Evolutionary conservation across 2,888 invertebrate genomes (phyloP).

Genomic region (Ichneumoninae sp.): DNA sequence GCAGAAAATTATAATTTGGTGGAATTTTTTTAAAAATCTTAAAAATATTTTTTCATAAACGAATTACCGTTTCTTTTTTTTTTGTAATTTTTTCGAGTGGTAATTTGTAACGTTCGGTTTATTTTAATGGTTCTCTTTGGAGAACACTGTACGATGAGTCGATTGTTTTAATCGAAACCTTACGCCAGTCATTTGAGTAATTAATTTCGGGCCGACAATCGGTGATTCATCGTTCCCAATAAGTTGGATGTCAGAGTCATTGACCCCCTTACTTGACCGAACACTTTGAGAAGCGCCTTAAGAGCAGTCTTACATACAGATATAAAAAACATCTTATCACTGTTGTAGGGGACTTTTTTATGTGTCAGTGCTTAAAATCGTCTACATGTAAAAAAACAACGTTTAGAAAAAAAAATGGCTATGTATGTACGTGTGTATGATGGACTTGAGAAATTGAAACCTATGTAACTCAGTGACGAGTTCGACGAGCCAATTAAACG

Average conservation of each 20-base stretch:
- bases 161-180: background rate
- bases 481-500: background rate
- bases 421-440: background rate
- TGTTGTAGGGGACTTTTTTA: background rate
- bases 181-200: background rate
- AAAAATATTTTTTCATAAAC: too few species aligned
- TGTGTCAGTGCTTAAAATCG: background rate
- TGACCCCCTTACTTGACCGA: background rate
- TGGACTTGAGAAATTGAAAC: background rate
- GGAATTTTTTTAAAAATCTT: too few species aligned
- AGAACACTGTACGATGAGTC: background rate
- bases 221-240: background rate
- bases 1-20: background rate
- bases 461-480: background rate
- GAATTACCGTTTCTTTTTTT: background rate
- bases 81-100: background rate
- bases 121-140: background rate
- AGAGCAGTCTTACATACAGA: background rate
- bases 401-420: background rate
- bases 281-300: background rate
- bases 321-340: background rate
- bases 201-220: background rate
- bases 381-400: background rate
- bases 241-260: slow-evolving; percentile 9
- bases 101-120: background rate